These are phyloP conservation scores for Drosophila arizonae DNA, from an alignment of 1,140 invertebrate species.

Conservation along the genomic window DNA sequence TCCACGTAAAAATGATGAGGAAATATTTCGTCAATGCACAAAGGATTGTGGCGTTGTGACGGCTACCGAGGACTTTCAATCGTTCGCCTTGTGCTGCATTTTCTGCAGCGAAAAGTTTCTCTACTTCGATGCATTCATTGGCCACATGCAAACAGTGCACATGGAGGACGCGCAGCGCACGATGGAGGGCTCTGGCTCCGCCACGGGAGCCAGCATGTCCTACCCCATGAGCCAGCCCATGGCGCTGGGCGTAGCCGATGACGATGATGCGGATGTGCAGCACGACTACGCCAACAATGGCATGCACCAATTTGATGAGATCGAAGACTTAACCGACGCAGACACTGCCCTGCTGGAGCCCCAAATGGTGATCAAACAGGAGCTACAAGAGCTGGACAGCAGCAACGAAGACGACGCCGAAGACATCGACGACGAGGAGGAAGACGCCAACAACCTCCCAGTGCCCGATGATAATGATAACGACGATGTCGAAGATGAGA, in stretches of 20 bases:
- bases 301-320: conserved; percentile 59
- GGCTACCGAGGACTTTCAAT: conserved; percentile 80
- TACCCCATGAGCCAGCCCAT: conserved; percentile 45
- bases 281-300: conserved; percentile 35
- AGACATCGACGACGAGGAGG: conserved; percentile 9
- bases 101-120: conserved; percentile 76
- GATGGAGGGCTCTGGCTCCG: conserved; percentile 21
- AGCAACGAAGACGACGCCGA: conserved; percentile 39
- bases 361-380: conserved; percentile 80
- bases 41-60: conserved; percentile 80
- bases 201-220: neutral
- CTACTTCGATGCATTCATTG: conserved; percentile 79
- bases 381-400: conserved; percentile 62
- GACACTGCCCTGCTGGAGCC: conserved; percentile 71
- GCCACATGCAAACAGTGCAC: conserved; percentile 77
- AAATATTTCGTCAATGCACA: conserved; percentile 75
- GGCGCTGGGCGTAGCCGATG: conserved; percentile 39
- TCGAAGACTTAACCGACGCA: conserved; percentile 73
- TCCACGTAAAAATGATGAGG: conserved; percentile 80
- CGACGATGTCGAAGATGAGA: conserved; percentile 41
- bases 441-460: conserved; percentile 19
- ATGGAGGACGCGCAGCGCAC: conserved; percentile 44
- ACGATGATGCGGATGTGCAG: conserved; percentile 5
- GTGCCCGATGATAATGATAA: conserved; percentile 27
- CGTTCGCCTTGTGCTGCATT: conserved; percentile 69